Conservation (phyloP, 1,140 invertebrate species). For the Eurosta solidaginis region DNA sequence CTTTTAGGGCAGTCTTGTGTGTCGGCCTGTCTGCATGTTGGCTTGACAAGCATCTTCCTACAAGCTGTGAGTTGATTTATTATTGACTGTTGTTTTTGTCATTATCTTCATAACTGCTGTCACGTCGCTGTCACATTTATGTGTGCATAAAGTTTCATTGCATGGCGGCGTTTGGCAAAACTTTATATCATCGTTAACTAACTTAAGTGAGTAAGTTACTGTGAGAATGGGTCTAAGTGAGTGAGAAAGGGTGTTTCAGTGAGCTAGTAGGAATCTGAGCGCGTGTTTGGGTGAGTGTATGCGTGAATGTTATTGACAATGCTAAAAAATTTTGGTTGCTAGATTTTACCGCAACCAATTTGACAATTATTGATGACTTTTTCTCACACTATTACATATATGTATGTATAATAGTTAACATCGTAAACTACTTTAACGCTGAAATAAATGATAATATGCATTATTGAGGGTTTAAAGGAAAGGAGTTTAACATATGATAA, state of each 20-base stretch:
- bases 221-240: background rate
- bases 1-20: background rate
- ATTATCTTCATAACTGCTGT: constrained; percentile 29
- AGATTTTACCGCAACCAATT: background rate
- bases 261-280: background rate
- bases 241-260: background rate
- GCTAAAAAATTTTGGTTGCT: background rate
- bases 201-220: background rate
- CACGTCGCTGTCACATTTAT: constrained; percentile 28
- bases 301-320: background rate
- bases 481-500: too few species aligned
- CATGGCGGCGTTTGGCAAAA: background rate
- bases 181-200: background rate
- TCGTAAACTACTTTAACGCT: too few species aligned
- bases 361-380: constrained; percentile 30
- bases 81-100: constrained; percentile 28
- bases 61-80: constrained; percentile 6
- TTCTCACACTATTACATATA: too few species aligned
- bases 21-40: background rate
- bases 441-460: too few species aligned
- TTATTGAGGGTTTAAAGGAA: too few species aligned
- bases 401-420: too few species aligned
- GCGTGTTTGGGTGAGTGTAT: background rate
- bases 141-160: background rate
- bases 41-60: background rate